phyloP scores from a whole-genome alignment of 2,888 invertebrate genomes.

The Tetheella fluctuosa region DNA sequence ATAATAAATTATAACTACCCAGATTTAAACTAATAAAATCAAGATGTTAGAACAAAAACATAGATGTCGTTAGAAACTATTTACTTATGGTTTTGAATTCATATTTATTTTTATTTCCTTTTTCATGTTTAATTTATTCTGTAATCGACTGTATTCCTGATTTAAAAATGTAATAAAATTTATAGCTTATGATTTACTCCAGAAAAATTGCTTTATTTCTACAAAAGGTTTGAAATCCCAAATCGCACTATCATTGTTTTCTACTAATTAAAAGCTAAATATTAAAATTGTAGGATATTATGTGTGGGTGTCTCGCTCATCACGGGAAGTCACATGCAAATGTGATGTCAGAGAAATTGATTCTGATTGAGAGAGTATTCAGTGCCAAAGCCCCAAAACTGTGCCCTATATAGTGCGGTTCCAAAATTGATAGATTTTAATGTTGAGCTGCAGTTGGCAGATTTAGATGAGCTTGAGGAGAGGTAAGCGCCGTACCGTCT shows the following conservation, averaged over 20 bases:
- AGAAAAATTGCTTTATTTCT: not conserved
- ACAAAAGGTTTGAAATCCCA: slow-evolving; percentile 21
- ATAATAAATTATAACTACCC: slow-evolving; percentile 2
- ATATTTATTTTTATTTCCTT: not conserved
- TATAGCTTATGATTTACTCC: not conserved
- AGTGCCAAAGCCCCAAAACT: slow-evolving; percentile 39
- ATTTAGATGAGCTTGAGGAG: slow-evolving; percentile 48
- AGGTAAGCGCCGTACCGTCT: slow-evolving; percentile 60
- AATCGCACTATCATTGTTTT: slow-evolving; percentile 49
- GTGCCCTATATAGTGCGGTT: slow-evolving; percentile 42
- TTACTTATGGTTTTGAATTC: not conserved
- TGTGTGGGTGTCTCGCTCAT: slow-evolving; percentile 66
- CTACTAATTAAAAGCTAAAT: not conserved
- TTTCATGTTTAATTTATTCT: not conserved
- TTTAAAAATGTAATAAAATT: not conserved
- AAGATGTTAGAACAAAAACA: not conserved
- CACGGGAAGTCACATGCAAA: slow-evolving; percentile 60
- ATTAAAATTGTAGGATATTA: slow-evolving; percentile 7
- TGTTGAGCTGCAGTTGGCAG: slow-evolving; percentile 47
- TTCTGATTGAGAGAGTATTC: slow-evolving; percentile 24
- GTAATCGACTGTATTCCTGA: not conserved
- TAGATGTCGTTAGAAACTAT: not conserved
- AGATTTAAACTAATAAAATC: not conserved
- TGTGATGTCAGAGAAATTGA: slow-evolving; percentile 44
- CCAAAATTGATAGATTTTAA: slow-evolving; percentile 41